Percentiles rank a stretch among this genome's conserved stretches.
Evolutionary conservation across 2,888 invertebrate species (phyloP).

Genomic region (Thecophora atra): DNA sequence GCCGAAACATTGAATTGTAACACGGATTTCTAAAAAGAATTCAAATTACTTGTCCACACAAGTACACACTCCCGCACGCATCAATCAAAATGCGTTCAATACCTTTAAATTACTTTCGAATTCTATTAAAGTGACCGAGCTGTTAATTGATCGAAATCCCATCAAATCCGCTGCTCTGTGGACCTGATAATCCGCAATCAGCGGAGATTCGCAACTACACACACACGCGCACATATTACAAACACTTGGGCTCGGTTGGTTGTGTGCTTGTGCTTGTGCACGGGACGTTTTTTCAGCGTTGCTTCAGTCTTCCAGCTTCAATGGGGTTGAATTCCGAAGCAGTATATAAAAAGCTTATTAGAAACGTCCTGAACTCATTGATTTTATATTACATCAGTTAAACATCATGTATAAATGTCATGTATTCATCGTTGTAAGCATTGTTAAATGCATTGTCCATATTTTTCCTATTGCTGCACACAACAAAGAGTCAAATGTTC

Average conservation of each 20-base stretch:
- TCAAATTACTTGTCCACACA: no score
- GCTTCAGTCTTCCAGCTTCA: no score
- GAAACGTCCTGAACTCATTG: no score
- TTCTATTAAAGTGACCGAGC: slow-evolving; percentile 26
- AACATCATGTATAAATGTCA: no score
- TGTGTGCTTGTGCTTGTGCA: not conserved
- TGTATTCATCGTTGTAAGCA: no score
- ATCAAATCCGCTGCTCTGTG: slow-evolving; percentile 32
- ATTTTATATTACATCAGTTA: no score
- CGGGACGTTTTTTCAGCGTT: no score
- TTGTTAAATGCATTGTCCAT: no score
- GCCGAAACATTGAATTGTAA: slow-evolving; percentile 2
- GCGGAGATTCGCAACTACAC: slow-evolving; percentile 10
- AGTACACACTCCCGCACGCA: no score
- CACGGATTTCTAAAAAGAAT: not conserved
- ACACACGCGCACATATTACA: not conserved
- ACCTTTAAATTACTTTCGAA: slow-evolving; percentile 30
- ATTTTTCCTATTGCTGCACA: no score
- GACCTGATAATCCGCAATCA: slow-evolving; percentile 17
- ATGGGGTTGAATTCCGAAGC: not conserved
- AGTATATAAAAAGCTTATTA: not conserved
- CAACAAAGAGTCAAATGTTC: no score
- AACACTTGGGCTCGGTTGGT: not conserved
- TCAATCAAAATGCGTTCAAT: slow-evolving; percentile 11
- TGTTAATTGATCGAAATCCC: slow-evolving; percentile 34